Evolutionary conservation across 2,888 invertebrate genomes (phyloP).

Genomic region (Ectropis crepuscularia): DNA sequence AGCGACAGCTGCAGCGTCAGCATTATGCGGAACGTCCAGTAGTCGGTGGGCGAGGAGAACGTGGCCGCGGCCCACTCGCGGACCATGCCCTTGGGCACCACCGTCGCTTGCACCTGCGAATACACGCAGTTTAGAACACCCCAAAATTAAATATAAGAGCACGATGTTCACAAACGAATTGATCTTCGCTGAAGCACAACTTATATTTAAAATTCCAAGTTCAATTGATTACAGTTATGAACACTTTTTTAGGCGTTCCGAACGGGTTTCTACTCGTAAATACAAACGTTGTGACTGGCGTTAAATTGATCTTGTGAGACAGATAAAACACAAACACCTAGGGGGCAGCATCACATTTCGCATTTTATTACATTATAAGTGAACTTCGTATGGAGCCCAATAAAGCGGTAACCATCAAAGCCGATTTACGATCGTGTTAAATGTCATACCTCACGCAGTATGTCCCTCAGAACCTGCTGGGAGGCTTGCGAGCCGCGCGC

Average conservation of each 20-base stretch:
- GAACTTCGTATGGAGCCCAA: not conserved
- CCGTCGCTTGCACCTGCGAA: conserved; percentile 91
- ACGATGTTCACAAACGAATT: no score
- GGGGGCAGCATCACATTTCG: no score
- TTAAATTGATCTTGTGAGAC: no score
- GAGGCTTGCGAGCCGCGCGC: conserved; percentile 95
- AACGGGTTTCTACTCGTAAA: no score
- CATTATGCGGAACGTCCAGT: conserved; percentile 99
- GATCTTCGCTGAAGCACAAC: no score
- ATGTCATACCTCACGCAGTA: conserved; percentile 83
- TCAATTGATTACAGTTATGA: no score
- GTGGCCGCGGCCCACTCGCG: conserved; percentile 96
- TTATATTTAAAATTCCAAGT: no score
- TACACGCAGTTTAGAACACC: not conserved
- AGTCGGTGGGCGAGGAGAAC: conserved; percentile 96
- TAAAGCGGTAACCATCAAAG: conserved; percentile 5
- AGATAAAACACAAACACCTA: no score
- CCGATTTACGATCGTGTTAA: conserved; percentile 7
- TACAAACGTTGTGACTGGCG: no score
- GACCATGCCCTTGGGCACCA: conserved; percentile 94
- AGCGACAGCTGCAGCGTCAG: conserved; percentile 94
- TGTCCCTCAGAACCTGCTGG: conserved; percentile 94
- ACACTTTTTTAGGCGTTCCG: no score
- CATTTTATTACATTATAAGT: no score
- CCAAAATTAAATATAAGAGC: no score